phyloP scores from a whole-genome alignment of 2,797 vertebrate genomes.

The Mergus octosetaceus region DNA sequence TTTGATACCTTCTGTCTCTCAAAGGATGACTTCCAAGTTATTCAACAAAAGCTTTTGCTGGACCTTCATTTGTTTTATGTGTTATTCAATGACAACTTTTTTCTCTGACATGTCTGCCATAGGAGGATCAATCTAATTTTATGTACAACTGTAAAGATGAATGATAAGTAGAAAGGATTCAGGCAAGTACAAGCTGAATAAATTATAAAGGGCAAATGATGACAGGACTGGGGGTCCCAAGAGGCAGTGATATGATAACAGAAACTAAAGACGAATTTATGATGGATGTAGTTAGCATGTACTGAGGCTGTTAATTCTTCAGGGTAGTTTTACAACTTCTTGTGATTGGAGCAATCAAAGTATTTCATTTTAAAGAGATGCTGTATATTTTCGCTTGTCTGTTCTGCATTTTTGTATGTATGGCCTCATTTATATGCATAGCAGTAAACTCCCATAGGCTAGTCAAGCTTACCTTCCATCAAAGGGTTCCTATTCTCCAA shows the following conservation, averaged over 20 bases:
- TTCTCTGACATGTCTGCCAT: conserved; percentile 65
- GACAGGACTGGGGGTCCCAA: conserved; percentile 78
- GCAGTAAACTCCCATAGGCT: conserved; percentile 50
- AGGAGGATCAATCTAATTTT: conserved; percentile 82
- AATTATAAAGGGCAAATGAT: conserved; percentile 86
- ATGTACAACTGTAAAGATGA: conserved; percentile 85
- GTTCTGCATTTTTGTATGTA: conserved; percentile 49
- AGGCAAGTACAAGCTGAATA: conserved; percentile 83
- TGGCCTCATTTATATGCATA: conserved; percentile 41
- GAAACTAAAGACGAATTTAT: conserved; percentile 81
- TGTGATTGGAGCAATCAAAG: conserved; percentile 76
- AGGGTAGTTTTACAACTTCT: conserved; percentile 77
- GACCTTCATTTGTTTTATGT: conserved; percentile 59
- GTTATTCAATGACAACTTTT: conserved; percentile 71
- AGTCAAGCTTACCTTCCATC: conserved; percentile 29
- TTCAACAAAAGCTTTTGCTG: conserved; percentile 45
- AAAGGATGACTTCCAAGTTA: conserved; percentile 25
- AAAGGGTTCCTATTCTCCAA: conserved; percentile 45
- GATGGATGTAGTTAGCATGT: conserved; percentile 80
- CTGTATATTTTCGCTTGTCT: conserved; percentile 69
- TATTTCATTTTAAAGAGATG: conserved; percentile 73
- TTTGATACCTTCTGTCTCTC: background rate
- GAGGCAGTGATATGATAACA: conserved; percentile 82
- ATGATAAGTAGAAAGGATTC: conserved; percentile 82
- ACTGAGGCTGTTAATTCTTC: conserved; percentile 79